Base-by-base conservation (phyloP, 2,888 invertebrate species). In the Arctia plantaginis region DNA sequence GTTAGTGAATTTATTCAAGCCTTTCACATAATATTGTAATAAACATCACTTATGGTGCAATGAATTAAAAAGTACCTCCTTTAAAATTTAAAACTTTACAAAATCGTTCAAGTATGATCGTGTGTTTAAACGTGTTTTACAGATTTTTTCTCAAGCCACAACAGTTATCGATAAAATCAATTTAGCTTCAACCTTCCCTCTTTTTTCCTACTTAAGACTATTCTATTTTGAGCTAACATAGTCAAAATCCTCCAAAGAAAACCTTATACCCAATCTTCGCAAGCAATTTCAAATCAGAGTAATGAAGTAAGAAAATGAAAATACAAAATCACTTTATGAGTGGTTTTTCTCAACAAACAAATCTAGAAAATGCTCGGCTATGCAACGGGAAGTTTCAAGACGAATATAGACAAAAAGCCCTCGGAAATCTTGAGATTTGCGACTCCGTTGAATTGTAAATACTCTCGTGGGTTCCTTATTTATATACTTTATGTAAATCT, bases 271-370 rank as follows among this genome's bases (percentile, higher is more conserved):
- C 10, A 66, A 66, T 69, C 59, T 66, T 44, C 55, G 13, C 68
- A 66, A 70, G 73, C 80, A 75, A 76, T 80, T 74, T 66, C 75
- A 82, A 82, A 82, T 82, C 77, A 79, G 80, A 83, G 79, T 85
- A 82, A 84, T 84, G 82, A 87, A 77, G 82, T 89, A 86, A 80
- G 79, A 85, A 88, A 85, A 89, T 84, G 82, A 87, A 82, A 86
- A 78, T 85, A 82, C 84, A 76, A 86, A 86, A 87, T 87, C 79
- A 83, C 83, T 84, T 87, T 85, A 62, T 27, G 27, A 62, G 62
- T 62, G 84, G 88, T 81, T 86, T 89, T 89, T 85, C 83, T 82
- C 80, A 75, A 77, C 82, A 86, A 88, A 87, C 85, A 89, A 89
- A 90, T 85, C 87, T 87, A 69, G 84, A 83, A 76, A 80, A 78